Conservation (phyloP, 2,888 invertebrate genomes). For the Eupsilia transversa region DNA sequence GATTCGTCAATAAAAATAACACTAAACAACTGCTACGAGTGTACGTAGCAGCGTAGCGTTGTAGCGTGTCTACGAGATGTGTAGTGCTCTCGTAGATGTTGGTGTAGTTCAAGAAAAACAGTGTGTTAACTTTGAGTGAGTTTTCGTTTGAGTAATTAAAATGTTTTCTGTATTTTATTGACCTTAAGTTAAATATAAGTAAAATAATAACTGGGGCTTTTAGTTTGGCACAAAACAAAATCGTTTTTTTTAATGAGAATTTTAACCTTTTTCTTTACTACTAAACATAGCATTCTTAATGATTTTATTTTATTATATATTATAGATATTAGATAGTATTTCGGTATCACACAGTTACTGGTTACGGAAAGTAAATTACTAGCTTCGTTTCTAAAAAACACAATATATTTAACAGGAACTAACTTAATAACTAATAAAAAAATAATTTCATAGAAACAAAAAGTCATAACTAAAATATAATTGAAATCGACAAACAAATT, state of each 20-base stretch:
- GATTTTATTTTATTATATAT: no score
- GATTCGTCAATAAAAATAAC: slow-evolving; percentile 46
- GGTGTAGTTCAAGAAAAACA: slow-evolving; percentile 11
- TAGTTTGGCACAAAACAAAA: background rate
- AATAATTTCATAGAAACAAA: background rate
- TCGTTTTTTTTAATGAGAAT: no score
- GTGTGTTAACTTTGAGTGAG: slow-evolving; percentile 23
- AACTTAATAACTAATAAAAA: no score
- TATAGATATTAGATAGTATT: no score
- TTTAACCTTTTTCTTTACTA: no score
- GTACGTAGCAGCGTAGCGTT: slow-evolving; percentile 60
- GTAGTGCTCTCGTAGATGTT: slow-evolving; percentile 48
- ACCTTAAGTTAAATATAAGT: background rate
- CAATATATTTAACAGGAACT: no score
- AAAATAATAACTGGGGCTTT: background rate
- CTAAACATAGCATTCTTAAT: no score
- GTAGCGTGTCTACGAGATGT: slow-evolving; percentile 62
- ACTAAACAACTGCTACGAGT: slow-evolving; percentile 48
- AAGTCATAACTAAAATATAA: background rate
- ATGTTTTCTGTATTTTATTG: background rate
- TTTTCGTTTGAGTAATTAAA: slow-evolving; percentile 10
- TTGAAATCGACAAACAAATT: background rate
- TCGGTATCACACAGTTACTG: no score
- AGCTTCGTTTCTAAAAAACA: no score
- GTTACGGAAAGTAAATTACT: no score